Percentiles rank a stretch among this genome's conserved stretches.
Conservation (phyloP, 2,888 invertebrate species). For the Pseudococcus viburni region DNA sequence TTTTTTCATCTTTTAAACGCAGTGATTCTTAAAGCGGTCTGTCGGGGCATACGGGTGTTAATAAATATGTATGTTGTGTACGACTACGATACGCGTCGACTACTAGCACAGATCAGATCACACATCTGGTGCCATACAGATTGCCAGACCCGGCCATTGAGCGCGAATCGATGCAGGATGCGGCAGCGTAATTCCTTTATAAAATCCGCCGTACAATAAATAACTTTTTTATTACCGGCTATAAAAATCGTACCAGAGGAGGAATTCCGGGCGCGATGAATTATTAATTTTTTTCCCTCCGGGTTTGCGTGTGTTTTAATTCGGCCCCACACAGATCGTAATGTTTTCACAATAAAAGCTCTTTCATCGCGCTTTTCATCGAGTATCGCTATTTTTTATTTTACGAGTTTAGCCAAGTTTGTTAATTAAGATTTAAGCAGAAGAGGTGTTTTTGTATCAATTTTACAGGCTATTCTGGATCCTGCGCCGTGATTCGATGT, state of each 20-base stretch:
- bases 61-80: slow-evolving; percentile 20
- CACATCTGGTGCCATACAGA: slow-evolving; percentile 44
- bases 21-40: slow-evolving; percentile 33
- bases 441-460: background rate
- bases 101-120: slow-evolving; percentile 15
- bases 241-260: slow-evolving; percentile 33
- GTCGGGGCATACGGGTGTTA: background rate
- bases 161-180: slow-evolving; percentile 28
- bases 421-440: background rate
- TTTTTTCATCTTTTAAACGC: background rate
- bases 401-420: slow-evolving; percentile 24
- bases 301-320: background rate
- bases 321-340: slow-evolving; percentile 32
- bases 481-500: too few species aligned
- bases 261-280: slow-evolving; percentile 51
- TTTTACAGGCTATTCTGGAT: background rate
- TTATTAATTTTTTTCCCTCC: slow-evolving; percentile 42
- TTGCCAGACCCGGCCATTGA: background rate
- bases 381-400: background rate
- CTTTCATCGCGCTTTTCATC: slow-evolving; percentile 12
- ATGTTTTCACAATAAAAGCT: slow-evolving; percentile 45
- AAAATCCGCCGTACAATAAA: slow-evolving; percentile 39
- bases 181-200: slow-evolving; percentile 43
- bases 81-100: background rate
- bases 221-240: slow-evolving; percentile 43